Evolutionary conservation across 2,797 vertebrate genomes (phyloP), one percentile per base, ranked within the genome.

Genomic region (Xenentodon cancila): DNA sequence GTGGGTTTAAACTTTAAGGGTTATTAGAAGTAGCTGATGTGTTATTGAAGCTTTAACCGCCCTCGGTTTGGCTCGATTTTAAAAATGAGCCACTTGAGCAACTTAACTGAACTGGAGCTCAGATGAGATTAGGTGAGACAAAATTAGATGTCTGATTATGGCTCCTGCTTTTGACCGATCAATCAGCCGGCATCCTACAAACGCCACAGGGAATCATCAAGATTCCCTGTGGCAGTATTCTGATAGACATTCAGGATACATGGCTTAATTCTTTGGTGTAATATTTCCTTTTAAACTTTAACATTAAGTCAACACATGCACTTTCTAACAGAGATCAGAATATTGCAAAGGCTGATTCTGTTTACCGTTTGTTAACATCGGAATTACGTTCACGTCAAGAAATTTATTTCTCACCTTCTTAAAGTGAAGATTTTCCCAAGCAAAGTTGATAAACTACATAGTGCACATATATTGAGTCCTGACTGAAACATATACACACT

Each of bases 71-170:
- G 27, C 25, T 25, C 5, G 25, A 74, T 69, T 73, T 81, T n/a
- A 60, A 77, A 77, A 25, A 76, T 43, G 17, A 69, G 43, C 17
- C 20, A 58, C 22, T 47, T 27, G 40, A 67, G 27, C 37, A 60
- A 71, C 49, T 66, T 68, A 70, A 70, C 52, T 34, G 37, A 73
- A 59, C 73, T 37, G 73, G 25, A 66, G 49, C 52, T 53, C 3
- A 50, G 40, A 63, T 49, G 34, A 69, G 65, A 79, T 78, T 40
- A 79, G 53, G 54, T 64, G 25, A 62, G 61, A 70, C 52, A 16
- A 54, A 71, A 81, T 75, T 68, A 64, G 57, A 73, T n/a, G 19
- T 44, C 42, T 53, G 37, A 59, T 71, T 18, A 5, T 0, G 2
- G 56, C 47, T 60, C 13, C 44, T 58, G 64, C 21, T 63, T 55